A percentile compares a stretch with the other conserved stretches of the same genome.
Evolutionary conservation across 2,888 invertebrate species (phyloP).

Genomic region (Tachina grossa): DNA sequence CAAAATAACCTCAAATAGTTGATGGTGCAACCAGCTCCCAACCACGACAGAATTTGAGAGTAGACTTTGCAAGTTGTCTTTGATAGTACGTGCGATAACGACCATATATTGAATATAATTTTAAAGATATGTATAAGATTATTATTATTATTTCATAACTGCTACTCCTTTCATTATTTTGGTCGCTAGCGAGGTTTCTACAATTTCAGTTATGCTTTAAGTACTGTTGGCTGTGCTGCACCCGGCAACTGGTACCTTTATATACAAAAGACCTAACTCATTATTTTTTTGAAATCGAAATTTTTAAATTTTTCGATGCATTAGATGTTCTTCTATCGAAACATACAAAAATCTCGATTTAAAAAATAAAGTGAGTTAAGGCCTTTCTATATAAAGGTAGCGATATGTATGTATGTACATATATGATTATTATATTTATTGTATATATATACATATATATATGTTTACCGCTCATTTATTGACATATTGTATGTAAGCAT

Average conservation of each 20-base stretch:
- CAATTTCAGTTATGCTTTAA: background rate
- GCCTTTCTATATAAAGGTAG: too few relatives aligned
- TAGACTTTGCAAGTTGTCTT: constrained; percentile 38
- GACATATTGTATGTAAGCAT: background rate
- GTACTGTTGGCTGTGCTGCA: constrained; percentile 1
- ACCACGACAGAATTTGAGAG: constrained; percentile 47
- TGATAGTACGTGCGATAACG: constrained; percentile 66
- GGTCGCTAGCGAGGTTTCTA: background rate
- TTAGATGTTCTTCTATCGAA: too few relatives aligned
- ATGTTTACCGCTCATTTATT: constrained; percentile 14
- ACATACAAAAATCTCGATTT: too few relatives aligned
- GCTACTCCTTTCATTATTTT: background rate
- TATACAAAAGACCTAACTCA: too few relatives aligned
- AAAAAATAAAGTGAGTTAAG: too few relatives aligned
- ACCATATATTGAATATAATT: constrained; percentile 56
- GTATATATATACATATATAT: background rate
- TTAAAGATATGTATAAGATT: constrained; percentile 3
- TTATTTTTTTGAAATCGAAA: too few relatives aligned
- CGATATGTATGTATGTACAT: too few relatives aligned
- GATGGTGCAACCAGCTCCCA: constrained; percentile 42
- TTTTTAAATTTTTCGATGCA: too few relatives aligned
- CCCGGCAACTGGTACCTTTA: too few relatives aligned
- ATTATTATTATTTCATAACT: background rate
- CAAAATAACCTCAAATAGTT: constrained; percentile 57
- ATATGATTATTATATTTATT: constrained; percentile 33